phyloP scores from a whole-genome alignment of 1,140 invertebrate genomes.

The Drosophila obscura region DNA sequence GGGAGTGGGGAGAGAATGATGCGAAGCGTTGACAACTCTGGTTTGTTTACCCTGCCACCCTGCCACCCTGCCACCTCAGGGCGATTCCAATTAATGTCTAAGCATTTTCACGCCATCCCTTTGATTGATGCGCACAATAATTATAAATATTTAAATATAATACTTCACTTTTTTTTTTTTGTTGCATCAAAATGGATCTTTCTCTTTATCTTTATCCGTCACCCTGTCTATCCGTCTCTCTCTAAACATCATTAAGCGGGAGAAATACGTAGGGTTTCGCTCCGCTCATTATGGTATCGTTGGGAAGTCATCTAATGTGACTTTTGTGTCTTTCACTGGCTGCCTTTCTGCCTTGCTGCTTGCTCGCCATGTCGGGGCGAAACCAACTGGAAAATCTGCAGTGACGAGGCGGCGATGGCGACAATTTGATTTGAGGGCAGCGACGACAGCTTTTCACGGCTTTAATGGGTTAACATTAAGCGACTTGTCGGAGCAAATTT shows the following conservation, averaged over 20 bases:
- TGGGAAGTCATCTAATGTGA: slow-evolving; percentile 68
- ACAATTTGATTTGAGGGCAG: slow-evolving; percentile 62
- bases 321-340: slow-evolving; percentile 32
- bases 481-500: slow-evolving; percentile 50
- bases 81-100: slow-evolving; percentile 63
- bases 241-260: slow-evolving; percentile 39
- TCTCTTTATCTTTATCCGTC: no score
- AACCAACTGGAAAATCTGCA: slow-evolving; percentile 63
- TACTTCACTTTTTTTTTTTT: neutral
- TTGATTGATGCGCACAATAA: slow-evolving; percentile 64
- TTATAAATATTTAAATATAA: slow-evolving; percentile 47
- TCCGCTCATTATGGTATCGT: slow-evolving; percentile 54
- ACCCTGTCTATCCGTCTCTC: slow-evolving; percentile 2
- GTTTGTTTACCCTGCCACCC: slow-evolving; percentile 33
- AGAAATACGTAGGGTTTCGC: slow-evolving; percentile 35
- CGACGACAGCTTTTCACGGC: slow-evolving; percentile 42
- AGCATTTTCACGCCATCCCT: slow-evolving; percentile 64
- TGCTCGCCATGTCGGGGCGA: slow-evolving; percentile 17
- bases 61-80: slow-evolving; percentile 8
- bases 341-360: neutral
- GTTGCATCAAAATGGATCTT: neutral
- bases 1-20: slow-evolving; percentile 22
- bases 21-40: slow-evolving; percentile 46
- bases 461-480: slow-evolving; percentile 75
- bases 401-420: slow-evolving; percentile 52